These are phyloP conservation scores for Anarrhichthys ocellatus DNA, from an alignment of 2,113 vertebrate species.

Conservation along the genomic window DNA sequence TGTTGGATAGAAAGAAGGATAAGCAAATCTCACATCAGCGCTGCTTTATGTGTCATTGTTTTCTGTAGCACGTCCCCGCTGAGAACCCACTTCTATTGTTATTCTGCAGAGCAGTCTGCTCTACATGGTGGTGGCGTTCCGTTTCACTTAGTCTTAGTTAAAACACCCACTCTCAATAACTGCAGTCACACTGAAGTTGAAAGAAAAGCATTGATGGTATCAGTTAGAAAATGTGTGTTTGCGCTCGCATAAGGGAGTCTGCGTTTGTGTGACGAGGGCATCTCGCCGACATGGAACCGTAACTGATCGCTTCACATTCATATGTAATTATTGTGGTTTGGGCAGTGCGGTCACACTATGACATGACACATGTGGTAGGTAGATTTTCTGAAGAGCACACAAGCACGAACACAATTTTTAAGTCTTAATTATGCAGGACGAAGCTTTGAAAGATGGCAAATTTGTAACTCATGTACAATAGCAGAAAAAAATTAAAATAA, in stretches of 20 bases:
- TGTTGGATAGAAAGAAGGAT: neutral
- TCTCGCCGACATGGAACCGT: constrained; percentile 53
- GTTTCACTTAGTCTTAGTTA: constrained; percentile 62
- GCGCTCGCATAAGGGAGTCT: constrained; percentile 24
- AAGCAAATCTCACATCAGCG: constrained; percentile 6
- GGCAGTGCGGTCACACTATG: constrained; percentile 24
- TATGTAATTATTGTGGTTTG: constrained; percentile 42
- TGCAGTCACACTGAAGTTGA: constrained; percentile 40
- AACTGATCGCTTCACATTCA: constrained; percentile 61
- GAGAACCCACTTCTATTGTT: constrained; percentile 55
- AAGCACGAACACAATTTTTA: constrained; percentile 3
- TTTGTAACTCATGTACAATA: neutral
- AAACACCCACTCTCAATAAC: constrained; percentile 61
- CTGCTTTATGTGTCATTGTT: constrained; percentile 53
- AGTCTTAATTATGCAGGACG: constrained; percentile 51
- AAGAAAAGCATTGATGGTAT: constrained; percentile 49
- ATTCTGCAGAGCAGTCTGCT: constrained; percentile 51
- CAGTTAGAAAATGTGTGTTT: constrained; percentile 38
- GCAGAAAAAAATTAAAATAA: neutral
- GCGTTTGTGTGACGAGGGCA: neutral
- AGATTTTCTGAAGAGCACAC: constrained; percentile 37
- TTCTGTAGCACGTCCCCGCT: constrained; percentile 37
- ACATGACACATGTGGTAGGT: constrained; percentile 45
- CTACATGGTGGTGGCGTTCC: constrained; percentile 46
- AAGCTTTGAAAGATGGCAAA: constrained; percentile 31